Base-by-base conservation (phyloP, 2,113 vertebrate genomes). In the Dromiciops gliroides region DNA sequence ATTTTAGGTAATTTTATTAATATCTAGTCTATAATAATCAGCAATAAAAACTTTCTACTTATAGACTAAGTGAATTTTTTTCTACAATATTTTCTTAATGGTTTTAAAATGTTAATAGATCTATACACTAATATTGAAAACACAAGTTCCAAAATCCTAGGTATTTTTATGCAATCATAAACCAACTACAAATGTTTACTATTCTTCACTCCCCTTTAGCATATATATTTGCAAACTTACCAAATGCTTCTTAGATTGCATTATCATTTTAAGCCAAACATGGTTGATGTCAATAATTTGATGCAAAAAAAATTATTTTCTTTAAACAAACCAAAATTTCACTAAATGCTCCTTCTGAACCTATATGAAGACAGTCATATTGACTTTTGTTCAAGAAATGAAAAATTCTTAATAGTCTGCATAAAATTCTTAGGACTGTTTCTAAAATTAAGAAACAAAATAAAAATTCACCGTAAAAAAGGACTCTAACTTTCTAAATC, bases 371-470 rank as follows among this genome's bases (percentile, higher is more conserved):
- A 52, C 24, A 92, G 37, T 88, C 23, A 97, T 67, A 83, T 92
- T 67, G 92, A 91, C 93, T 93, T 94, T 37, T 93, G 50, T 48
- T 50, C 83, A 95, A 95, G 89, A 28, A 95, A 95, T 48, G 28
- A 91, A 96, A 95, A 75, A 75, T 94, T 96, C 4, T 92, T 94
- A n/a, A 56, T 31, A 90, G 90, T 3, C 92, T 23, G n/a, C 24
- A 90, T n/a, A 89, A 83, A 83, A 83, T 44, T 44, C 67, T 8
- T 83, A 83, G 67, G 44, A 83, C 37, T 22, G 0, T 44, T 16
- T 83, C 67, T 83, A 83, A 83, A 83, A 83, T 44, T 8, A 83
- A 83, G 22, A 44, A 75, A 6, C 12, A n/a, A 83, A 83, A 44
- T 83, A 44, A 2, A 8, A 44, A 44, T 83, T 44, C n/a, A 44